These are phyloP conservation scores for Chaetophractus vellerosus DNA, from an alignment of 2,797 vertebrate species.

Conservation along the genomic window DNA sequence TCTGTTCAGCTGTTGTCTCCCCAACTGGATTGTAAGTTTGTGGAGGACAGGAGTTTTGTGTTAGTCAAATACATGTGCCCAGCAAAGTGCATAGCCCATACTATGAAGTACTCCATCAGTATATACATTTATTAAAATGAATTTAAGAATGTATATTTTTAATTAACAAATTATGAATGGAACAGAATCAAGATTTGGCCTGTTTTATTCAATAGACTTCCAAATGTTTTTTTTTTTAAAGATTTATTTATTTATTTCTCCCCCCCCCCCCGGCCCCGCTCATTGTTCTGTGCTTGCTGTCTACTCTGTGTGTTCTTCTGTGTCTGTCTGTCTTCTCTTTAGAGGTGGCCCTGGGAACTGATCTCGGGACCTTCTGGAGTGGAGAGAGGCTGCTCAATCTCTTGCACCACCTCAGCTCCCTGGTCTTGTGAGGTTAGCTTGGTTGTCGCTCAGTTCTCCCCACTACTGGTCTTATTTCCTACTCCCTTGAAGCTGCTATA, in stretches of 20 bases:
- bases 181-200: neutral
- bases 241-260: no score
- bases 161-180: neutral
- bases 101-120: neutral
- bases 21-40: neutral
- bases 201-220: neutral
- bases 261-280: no score
- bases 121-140: neutral
- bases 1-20: neutral
- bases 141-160: conserved; percentile 19
- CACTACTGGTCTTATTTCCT: neutral
- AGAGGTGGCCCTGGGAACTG: no score
- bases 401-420: no score
- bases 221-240: neutral
- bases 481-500: neutral
- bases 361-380: no score
- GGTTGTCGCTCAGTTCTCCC: neutral
- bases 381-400: no score
- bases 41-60: neutral
- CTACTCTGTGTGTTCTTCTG: no score
- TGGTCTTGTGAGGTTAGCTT: neutral
- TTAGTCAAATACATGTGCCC: neutral
- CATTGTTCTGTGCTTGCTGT: no score
- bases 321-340: no score
- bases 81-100: neutral